Percentiles rank a stretch among this genome's conserved stretches.
Evolutionary conservation across 2,113 vertebrate genomes (phyloP).

Genomic region (Chloropsis hardwickii): DNA sequence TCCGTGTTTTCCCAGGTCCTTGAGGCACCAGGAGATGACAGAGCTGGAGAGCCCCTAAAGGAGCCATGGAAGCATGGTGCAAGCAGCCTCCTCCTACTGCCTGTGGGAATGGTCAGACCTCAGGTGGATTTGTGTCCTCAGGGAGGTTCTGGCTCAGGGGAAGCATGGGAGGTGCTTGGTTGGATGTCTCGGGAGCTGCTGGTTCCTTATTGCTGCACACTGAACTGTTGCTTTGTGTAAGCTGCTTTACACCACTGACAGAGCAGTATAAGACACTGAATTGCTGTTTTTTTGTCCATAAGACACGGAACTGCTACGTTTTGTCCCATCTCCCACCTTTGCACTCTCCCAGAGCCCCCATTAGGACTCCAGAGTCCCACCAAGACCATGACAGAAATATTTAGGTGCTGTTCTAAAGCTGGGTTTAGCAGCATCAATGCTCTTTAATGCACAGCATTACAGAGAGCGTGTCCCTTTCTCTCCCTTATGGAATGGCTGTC

Average conservation of each 20-base stretch:
- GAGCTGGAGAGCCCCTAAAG: not conserved
- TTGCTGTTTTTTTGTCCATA: not conserved
- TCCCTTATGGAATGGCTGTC: conserved; percentile 50
- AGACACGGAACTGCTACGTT: not conserved
- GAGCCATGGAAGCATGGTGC: accelerated
- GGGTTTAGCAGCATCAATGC: conserved; percentile 50
- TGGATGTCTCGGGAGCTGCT: not conserved
- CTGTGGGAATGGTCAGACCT: not conserved
- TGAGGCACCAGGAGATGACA: not conserved
- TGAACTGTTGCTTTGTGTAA: not conserved
- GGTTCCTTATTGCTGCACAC: not conserved
- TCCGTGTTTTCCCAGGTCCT: not conserved
- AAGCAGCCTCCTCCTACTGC: not conserved
- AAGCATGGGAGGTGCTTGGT: not conserved
- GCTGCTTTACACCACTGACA: not conserved
- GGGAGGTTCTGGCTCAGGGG: not conserved
- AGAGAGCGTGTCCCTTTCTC: conserved; percentile 31
- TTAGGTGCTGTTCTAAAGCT: conserved; percentile 61
- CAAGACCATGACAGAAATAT: conserved; percentile 44
- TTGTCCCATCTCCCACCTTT: not conserved
- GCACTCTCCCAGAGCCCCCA: conserved; percentile 3
- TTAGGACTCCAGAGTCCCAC: conserved; percentile 57
- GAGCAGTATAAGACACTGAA: not conserved
- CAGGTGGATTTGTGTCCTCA: not conserved
- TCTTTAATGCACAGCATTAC: conserved; percentile 61